phyloP scores from a whole-genome alignment of 2,888 invertebrate species.

The Hedychridium roseum region DNA sequence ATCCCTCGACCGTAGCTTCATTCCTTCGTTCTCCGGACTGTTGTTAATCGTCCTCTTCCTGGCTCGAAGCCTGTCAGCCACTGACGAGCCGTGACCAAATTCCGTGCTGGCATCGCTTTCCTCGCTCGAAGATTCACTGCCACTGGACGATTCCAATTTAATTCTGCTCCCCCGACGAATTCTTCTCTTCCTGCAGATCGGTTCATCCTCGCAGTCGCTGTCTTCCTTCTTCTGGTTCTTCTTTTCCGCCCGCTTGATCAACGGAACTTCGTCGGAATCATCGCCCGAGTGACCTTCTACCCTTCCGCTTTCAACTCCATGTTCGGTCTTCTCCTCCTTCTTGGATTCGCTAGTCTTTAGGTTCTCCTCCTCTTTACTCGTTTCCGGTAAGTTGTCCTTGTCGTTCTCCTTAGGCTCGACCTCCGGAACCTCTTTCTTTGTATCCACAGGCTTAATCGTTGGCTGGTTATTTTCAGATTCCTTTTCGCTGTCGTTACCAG shows the following conservation, averaged over 20 bases:
- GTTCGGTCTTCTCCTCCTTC: constrained; percentile 32
- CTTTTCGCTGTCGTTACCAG: constrained; percentile 31
- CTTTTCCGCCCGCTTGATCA: constrained; percentile 46
- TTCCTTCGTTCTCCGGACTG: constrained; percentile 49
- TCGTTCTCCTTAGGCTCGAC: constrained; percentile 48
- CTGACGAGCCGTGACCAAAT: constrained; percentile 48
- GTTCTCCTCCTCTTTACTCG: constrained; percentile 38
- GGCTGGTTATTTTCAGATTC: constrained; percentile 27
- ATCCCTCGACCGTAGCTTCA: constrained; percentile 55
- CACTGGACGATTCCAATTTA: constrained; percentile 55
- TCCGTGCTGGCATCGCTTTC: constrained; percentile 50
- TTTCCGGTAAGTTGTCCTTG: constrained; percentile 47
- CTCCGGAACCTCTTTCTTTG: constrained; percentile 32
- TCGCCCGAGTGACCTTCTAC: constrained; percentile 42
- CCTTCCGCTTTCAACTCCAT: constrained; percentile 31
- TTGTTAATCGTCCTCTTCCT: constrained; percentile 45
- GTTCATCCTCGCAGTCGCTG: constrained; percentile 49
- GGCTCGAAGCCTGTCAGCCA: constrained; percentile 54
- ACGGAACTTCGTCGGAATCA: constrained; percentile 53
- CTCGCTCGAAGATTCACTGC: constrained; percentile 53
- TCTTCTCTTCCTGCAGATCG: constrained; percentile 49
- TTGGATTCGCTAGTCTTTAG: constrained; percentile 20
- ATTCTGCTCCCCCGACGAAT: constrained; percentile 56
- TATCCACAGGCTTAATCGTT: constrained; percentile 35
- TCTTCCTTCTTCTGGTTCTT: constrained; percentile 49